Base-by-base conservation (phyloP, 2,797 vertebrate species). In the Gymnothorax reevesii region DNA sequence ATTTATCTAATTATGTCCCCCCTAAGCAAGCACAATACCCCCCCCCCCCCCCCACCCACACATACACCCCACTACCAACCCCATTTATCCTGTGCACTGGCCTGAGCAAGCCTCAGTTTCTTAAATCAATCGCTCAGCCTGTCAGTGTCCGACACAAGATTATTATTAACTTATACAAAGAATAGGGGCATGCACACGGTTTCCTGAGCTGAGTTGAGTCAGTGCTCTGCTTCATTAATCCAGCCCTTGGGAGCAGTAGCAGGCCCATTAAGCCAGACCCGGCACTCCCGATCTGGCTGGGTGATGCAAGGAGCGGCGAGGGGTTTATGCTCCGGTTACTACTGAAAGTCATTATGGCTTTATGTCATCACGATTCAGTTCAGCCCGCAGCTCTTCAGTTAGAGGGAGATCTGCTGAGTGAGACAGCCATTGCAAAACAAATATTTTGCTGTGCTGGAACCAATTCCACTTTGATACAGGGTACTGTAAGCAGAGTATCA, bases 121-220 rank as follows among this genome's bases (percentile, higher is more conserved):
- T 87, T 82, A 88, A 84, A 86, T 69, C 87, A 87, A 85, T 90
- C 87, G 89, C 75, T 88, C 85, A 85, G 77, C 49, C 83, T 59
- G 64, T 69, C 85, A 82, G 57, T 71, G 88, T 25, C 84, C 25
- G 84, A 86, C 73, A 83, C 73, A 85, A 88, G 71, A 86, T 83
- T 84, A 86, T 85, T 88, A 88, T 79, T 12, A 25, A 8, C 69
- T 87, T 4, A 6, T 86, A 89, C 82, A 0, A 52, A 60, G 75
- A 20, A 17, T 0, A 8, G n/a, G 22, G 42, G 83, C 22, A 83
- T 7, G 52, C 49, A 12, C 77, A 9, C 55, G 54, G 77, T 55
- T 80, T 55, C 77, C 12, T 20, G 15, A 55, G 77, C 77, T 15
- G 49, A 55, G 52, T 52, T 22, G 77, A 22, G 77, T 80, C 77